Evolutionary conservation across 2,888 invertebrate genomes (phyloP), one percentile per base, ranked within the genome.

Genomic region (Amblyteles armatorius): DNA sequence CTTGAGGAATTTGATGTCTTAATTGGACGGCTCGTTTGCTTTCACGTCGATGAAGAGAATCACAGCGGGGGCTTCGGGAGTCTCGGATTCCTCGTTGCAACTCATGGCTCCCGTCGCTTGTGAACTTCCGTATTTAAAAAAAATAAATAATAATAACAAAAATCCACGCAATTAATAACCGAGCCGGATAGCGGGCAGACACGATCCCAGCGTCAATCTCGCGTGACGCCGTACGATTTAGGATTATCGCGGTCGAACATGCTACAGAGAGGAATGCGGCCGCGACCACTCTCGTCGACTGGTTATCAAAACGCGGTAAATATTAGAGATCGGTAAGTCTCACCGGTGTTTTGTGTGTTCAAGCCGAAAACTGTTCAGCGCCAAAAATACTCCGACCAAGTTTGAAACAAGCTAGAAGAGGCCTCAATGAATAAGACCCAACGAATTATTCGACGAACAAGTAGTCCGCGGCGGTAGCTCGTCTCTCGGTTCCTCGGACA

Each of bases 1-100:
- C 90, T 91, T 90, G 90, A 91, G 90, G 90, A 89, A 89, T 89
- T 90, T 92, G 93, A 93, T 91, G 92, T 93, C 93, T 93, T 93
- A 92, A 93, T 93, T 93, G 92, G 92, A 87, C 85, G 87, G 82
- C 89, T 86, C 87, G 88, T 88, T 91, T 88, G 68, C 79, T 82
- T 78, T 82, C 57, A 82, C 73, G 72, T 72, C 68, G 63, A 71
- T 71, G 79, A 82, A 84, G 74, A 72, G 73, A 74, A 80, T 77
- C 84, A 67, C 86, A 79, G 80, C 83, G 67, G 83, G 82, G 29
- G 52, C n/a, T 52, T 73, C 55, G 29, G 26, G 48, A 79, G 55
- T 22, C 36, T 67, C 48, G 72, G 55, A 72, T 74, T 33, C 52
- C 60, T 65, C 57, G 26, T 22, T 48, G n/a, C 60, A 9, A 26